phyloP scores from a whole-genome alignment of 1,140 invertebrate species.

The Bombus superbus region DNA sequence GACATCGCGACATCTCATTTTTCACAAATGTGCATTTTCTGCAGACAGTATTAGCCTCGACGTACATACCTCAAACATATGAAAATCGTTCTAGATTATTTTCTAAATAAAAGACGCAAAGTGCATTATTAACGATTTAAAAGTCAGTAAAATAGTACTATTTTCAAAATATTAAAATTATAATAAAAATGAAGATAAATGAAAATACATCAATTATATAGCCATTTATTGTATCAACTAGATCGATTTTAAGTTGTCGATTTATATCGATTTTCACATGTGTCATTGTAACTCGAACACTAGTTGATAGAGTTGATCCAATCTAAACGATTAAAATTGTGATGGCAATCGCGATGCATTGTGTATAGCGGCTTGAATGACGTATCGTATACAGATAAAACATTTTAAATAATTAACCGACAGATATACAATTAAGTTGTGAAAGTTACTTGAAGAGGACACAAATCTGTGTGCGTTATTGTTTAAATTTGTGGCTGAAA shows the following conservation, averaged over 20 bases:
- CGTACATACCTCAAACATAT: background rate
- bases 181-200: background rate
- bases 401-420: background rate
- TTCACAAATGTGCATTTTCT: slow-evolving; percentile 62
- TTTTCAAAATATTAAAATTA: background rate
- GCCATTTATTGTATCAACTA: background rate
- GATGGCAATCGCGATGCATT: background rate
- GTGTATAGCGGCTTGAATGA: no score
- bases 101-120: background rate
- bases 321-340: slow-evolving; percentile 36
- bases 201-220: no score
- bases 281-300: background rate
- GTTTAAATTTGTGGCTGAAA: background rate
- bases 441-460: background rate
- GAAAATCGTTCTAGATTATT: background rate
- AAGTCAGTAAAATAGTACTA: background rate
- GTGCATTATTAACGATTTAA: background rate
- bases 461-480: no score
- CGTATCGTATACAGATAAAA: background rate
- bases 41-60: background rate
- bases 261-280: slow-evolving; percentile 11
- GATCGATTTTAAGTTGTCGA: slow-evolving; percentile 30
- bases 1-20: slow-evolving; percentile 61
- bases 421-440: background rate
- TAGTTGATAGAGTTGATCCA: slow-evolving; percentile 22